phyloP scores from a whole-genome alignment of 2,113 vertebrate species.

The Eleginops maclovinus region DNA sequence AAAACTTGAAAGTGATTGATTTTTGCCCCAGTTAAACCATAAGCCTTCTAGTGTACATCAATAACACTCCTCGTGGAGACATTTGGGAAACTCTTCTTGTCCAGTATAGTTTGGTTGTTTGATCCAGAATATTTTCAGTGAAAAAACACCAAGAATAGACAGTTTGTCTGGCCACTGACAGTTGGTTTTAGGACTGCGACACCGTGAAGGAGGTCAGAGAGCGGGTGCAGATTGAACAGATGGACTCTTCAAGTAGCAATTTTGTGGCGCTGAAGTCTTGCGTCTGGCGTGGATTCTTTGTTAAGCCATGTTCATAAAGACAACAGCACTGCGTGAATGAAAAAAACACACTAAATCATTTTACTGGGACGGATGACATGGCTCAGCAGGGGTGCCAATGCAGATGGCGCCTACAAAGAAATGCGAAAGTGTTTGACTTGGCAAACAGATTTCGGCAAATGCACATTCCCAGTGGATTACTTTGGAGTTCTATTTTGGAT shows the following conservation, averaged over 20 bases:
- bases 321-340: background rate
- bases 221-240: background rate
- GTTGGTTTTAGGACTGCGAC: too few relatives aligned
- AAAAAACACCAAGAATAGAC: background rate
- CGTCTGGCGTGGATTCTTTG: background rate
- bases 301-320: background rate
- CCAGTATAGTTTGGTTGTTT: background rate
- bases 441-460: too few relatives aligned
- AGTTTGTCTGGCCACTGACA: background rate
- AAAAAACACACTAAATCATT: background rate
- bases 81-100: background rate
- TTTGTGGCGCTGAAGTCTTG: background rate
- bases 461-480: background rate
- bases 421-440: background rate
- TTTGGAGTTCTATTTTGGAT: background rate
- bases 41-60: too few relatives aligned
- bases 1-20: background rate
- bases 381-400: background rate
- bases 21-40: background rate
- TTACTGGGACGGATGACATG: background rate
- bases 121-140: background rate
- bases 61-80: background rate
- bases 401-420: background rate
- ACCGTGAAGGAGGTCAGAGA: background rate
- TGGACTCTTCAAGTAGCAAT: too few relatives aligned